Evolutionary conservation across 2,797 vertebrate genomes (phyloP), one percentile per base, ranked within the genome.

Genomic region (Macrochelys suwanniensis): DNA sequence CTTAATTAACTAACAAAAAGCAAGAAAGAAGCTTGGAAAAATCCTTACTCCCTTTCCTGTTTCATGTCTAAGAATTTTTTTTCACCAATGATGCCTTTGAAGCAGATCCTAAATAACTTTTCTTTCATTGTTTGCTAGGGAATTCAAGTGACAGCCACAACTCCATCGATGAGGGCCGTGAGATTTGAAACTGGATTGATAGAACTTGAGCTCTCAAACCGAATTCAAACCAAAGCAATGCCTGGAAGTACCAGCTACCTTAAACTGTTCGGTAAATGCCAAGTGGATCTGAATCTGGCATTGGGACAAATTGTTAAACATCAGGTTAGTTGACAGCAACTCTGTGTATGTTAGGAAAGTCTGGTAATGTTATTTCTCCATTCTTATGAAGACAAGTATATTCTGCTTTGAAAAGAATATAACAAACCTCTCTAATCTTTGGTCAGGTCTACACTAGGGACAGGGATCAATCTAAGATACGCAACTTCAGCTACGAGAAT

Each of bases 181-280:
- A 99, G 99, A 80, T 99, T 99, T 94, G 99, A 99, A 98, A 99
- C 99, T 0, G 99, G 99, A n/a, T 93, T 99, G 87, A 99, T 99
- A 88, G 99, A 99, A 95, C 98, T 99, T 80, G 99, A 99, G 94
- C 98, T 99, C 10, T 99, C 99, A 81, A 99, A 99, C 97, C 98
- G 99, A 95, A 99, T 99, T 97, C 99, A 99, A 98, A 99, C 99
- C 95, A 99, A 99, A 98, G 97, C 99, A 84, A 99, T 99, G 95
- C 99, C 99, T 19, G 99, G 99, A 54, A 99, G 98, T 88, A 99
- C 99, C 98, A 99, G 99, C 96, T 99, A 99, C 97, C 98, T 99
- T 47, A 99, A 99, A 95, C 98, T 99, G 50, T 99, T 99, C 93
- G 99, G 99, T 49, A 99, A 99, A 98, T 99, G 99, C 97, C 99